Percentiles rank a stretch among this genome's conserved stretches.
phyloP scores from a whole-genome alignment of 2,113 vertebrate species.

The Abramis brama region DNA sequence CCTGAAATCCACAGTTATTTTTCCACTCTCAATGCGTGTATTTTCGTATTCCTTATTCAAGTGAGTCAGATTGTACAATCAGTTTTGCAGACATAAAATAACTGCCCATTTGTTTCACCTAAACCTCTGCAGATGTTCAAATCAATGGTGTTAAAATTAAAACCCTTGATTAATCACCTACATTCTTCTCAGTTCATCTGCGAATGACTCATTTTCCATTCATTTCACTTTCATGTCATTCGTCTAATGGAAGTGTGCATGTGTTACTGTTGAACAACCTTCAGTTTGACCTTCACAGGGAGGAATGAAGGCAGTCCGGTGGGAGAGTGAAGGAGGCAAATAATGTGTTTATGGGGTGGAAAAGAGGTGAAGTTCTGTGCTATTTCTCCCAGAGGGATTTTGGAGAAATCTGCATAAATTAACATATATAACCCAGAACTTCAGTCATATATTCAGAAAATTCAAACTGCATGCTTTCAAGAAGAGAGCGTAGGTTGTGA shows the following conservation, averaged over 20 bases:
- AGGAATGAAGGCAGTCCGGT: slow-evolving; percentile 24
- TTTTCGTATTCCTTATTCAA: neutral
- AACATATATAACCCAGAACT: neutral
- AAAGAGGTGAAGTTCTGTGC: slow-evolving; percentile 8
- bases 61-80: neutral
- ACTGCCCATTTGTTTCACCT: neutral
- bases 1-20: neutral
- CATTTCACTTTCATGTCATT: slow-evolving; percentile 13
- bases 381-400: neutral
- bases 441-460: neutral
- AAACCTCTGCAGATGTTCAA: neutral
- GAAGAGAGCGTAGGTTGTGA: slow-evolving; percentile 1
- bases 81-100: slow-evolving; percentile 9
- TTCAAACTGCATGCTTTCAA: neutral
- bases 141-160: slow-evolving; percentile 4
- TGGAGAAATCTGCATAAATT: neutral
- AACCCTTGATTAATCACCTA: neutral
- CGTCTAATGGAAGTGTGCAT: neutral
- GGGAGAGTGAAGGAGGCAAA: slow-evolving; percentile 11
- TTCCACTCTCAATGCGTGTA: neutral
- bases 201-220: slow-evolving; percentile 1
- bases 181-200: slow-evolving; percentile 8
- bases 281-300: slow-evolving; percentile 57
- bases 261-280: neutral
- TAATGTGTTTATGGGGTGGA: slow-evolving; percentile 16